Conservation (phyloP, 2,888 invertebrate species). For the Phrixothrix hirtus region DNA sequence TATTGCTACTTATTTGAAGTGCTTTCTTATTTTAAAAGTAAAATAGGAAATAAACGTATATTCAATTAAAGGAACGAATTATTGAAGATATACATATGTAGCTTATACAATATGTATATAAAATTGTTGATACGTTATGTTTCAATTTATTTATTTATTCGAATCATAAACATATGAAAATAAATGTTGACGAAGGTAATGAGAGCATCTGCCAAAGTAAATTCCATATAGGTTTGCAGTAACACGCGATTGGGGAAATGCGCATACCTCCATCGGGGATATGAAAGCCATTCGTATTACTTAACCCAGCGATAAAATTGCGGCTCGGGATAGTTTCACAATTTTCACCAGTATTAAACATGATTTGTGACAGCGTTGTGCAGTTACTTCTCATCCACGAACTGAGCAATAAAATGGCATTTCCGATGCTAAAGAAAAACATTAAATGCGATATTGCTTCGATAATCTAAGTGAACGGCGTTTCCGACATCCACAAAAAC, state of each 20-base stretch:
- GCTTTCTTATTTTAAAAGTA: no score
- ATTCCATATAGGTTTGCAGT: constrained; percentile 22
- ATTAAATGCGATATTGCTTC: constrained; percentile 23
- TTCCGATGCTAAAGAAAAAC: constrained; percentile 27
- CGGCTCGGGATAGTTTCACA: constrained; percentile 55
- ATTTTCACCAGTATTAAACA: constrained; percentile 57
- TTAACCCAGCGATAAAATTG: constrained; percentile 60
- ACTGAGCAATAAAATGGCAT: constrained; percentile 37
- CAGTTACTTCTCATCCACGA: constrained; percentile 46
- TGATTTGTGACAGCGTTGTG: constrained; percentile 53
- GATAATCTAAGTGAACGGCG: constrained; percentile 15
- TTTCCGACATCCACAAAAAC: neutral
- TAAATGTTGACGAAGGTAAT: constrained; percentile 12
- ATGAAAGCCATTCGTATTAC: constrained; percentile 60
- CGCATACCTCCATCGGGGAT: constrained; percentile 49
- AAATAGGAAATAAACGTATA: no score
- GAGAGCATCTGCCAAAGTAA: constrained; percentile 26
- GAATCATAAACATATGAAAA: neutral
- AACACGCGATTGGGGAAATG: constrained; percentile 32
- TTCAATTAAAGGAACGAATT: no score
- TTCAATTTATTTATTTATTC: neutral
- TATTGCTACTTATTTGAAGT: no score
- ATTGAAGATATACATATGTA: neutral
- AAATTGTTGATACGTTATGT: no score
- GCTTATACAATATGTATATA: neutral